Evolutionary conservation across 2,888 invertebrate species (phyloP), one percentile per base, ranked within the genome.

Genomic region (Nomada goodeniana): DNA sequence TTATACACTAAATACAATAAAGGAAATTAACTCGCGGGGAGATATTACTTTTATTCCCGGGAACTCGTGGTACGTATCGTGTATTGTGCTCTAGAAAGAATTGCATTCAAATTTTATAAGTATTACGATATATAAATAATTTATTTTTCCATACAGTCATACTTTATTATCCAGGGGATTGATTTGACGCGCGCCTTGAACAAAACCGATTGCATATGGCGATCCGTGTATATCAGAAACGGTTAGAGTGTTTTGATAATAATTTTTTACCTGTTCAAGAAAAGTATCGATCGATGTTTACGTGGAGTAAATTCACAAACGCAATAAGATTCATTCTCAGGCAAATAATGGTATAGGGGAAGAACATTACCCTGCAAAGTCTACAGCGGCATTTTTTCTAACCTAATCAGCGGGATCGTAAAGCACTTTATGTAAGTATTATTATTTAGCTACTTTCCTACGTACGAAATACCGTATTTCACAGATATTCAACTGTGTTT

Each of bases 121-220:
- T 36, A 55, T 18, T 13, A 4, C n/a, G 42, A 15, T 23, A 55
- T 36, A 57, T 47, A 15, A 15, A 2, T 10, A 23, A 44, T 36
- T 23, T 52, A 53, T 44, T 59, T 47, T 23, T 18, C 55, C 29
- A 9, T 2, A 18, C n/a, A 18, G 11, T 60, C 20, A 50, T 57
- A 69, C 52, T 68, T 63, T 72, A 65, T 63, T 36, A 36, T 36
- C 36, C 36, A 7, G 60, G 65, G 57, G 76, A 84, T 84, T 84
- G 82, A 86, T 83, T 86, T 79, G 86, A 85, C 76, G 83, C 88
- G 88, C 84, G 82, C 80, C 69, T 74, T 23, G 63, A 47, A 61
- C 50, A 47, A 85, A 77, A 53, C 57, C 57, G 82, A 88, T 86
- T 86, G 86, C 88, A 86, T 88, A 88, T 88, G 88, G 88, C 87